These are phyloP conservation scores for Delphinapterus leucas DNA, from an alignment of 2,113 vertebrate species.

Conservation along the genomic window DNA sequence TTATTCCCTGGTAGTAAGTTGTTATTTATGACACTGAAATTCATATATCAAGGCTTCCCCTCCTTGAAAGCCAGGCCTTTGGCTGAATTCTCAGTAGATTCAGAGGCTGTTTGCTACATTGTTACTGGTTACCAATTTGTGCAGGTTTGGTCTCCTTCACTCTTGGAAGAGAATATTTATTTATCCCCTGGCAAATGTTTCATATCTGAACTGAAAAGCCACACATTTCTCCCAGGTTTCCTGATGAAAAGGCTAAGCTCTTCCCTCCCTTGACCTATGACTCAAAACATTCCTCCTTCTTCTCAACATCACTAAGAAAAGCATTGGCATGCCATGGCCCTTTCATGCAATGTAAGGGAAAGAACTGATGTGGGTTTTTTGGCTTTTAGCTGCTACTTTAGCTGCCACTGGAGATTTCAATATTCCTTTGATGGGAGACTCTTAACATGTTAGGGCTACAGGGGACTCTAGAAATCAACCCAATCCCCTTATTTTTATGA, in stretches of 20 bases:
- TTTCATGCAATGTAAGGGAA: background rate
- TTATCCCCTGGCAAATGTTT: background rate
- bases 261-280: background rate
- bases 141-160: background rate
- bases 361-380: background rate
- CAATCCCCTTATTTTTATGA: background rate
- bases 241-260: background rate
- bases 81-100: background rate
- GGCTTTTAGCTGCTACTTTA: background rate
- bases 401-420: background rate
- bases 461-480: background rate
- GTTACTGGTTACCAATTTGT: background rate
- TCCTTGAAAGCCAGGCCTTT: background rate
- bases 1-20: slow-evolving; percentile 17
- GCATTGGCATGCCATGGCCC: background rate
- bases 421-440: background rate
- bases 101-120: background rate
- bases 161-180: background rate
- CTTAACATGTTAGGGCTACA: background rate
- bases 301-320: background rate
- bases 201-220: background rate
- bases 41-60: background rate
- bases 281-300: background rate
- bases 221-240: background rate
- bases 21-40: slow-evolving; percentile 28